Conservation (phyloP, 2,888 invertebrate species). For the Desoria tigrina region DNA sequence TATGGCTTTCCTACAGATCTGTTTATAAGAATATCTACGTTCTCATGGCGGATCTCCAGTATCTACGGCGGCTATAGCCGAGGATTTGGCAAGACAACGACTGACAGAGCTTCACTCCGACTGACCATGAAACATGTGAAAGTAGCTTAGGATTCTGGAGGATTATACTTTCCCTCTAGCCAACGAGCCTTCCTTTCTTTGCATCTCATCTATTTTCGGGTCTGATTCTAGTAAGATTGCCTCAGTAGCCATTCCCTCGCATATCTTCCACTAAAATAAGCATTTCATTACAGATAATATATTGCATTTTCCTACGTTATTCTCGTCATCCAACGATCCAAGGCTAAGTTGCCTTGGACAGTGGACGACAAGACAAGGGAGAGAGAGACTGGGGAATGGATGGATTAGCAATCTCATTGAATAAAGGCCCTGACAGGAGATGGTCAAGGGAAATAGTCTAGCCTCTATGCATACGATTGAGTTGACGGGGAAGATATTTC, state of each 20-base stretch:
- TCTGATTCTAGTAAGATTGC: not conserved
- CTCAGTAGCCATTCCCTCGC: constrained; percentile 1
- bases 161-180: not conserved
- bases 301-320: no score
- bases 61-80: no score
- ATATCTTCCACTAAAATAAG: constrained; percentile 13
- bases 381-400: not conserved
- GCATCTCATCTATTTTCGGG: constrained; percentile 8
- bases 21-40: no score
- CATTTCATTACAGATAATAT: constrained; percentile 3
- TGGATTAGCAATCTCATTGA: no score
- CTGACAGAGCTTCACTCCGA: not conserved
- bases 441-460: no score
- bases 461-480: no score
- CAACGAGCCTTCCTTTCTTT: constrained; percentile 4
- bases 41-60: no score
- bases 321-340: not conserved
- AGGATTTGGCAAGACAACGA: no score
- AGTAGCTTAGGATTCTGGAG: constrained; percentile 3
- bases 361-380: not conserved
- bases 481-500: no score
- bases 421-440: no score
- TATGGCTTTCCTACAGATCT: no score
- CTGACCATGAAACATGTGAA: not conserved
- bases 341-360: not conserved